Percentiles rank a stretch among this genome's conserved stretches.
Evolutionary conservation across 2,888 invertebrate genomes (phyloP).

Genomic region (Amphipoea lucens): DNA sequence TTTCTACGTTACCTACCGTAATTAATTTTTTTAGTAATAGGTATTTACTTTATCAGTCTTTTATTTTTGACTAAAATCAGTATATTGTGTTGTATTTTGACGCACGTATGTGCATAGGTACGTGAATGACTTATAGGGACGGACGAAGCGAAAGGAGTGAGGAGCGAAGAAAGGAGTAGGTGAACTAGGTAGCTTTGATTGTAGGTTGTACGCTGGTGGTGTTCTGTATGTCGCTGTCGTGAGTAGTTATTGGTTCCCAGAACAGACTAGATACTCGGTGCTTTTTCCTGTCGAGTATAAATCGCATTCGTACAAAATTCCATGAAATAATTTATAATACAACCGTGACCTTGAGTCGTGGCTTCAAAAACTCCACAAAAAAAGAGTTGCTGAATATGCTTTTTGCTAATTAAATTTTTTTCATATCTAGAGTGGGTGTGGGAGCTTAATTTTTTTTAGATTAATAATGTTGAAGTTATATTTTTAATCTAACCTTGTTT

Average conservation of each 20-base stretch:
- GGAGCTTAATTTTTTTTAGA: neutral
- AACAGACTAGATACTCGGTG: neutral
- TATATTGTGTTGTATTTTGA: neutral
- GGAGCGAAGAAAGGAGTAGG: too few species aligned
- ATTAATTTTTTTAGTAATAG: neutral
- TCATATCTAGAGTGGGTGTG: neutral
- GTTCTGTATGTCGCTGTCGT: neutral
- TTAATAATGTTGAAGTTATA: too few species aligned
- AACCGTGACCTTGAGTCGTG: neutral
- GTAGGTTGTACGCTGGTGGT: neutral
- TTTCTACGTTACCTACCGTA: slow-evolving; percentile 4
- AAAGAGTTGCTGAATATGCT: too few species aligned
- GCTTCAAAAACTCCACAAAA: neutral
- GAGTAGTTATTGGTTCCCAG: neutral
- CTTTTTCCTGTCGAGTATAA: neutral
- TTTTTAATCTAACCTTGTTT: neutral
- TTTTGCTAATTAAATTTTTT: neutral
- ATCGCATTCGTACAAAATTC: neutral
- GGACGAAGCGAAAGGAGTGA: neutral
- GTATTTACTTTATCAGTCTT: neutral
- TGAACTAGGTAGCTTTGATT: neutral
- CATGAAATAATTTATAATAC: neutral
- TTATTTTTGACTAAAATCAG: neutral
- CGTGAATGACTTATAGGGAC: too few species aligned
- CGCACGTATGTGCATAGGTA: neutral